A percentile compares a stretch with the other conserved stretches of the same genome.
Evolutionary conservation across 2,888 invertebrate species (phyloP).

Genomic region (Dynastes grantii): DNA sequence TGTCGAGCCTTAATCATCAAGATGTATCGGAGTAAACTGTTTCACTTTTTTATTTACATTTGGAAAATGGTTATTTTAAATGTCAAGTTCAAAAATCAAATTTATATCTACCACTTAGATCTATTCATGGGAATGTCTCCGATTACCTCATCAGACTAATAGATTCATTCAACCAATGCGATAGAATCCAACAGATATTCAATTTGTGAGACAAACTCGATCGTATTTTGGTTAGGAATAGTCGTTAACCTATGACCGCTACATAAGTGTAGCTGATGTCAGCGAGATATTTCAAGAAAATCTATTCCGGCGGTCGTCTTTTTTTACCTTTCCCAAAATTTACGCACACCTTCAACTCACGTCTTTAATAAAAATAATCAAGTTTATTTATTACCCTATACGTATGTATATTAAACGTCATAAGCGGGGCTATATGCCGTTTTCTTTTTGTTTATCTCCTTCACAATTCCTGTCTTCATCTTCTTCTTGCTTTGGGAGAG

Average conservation of each 20-base stretch:
- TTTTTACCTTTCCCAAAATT: conserved; percentile 8
- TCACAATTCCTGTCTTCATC: neutral
- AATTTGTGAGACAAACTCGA: too few relatives aligned
- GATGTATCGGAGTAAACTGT: too few relatives aligned
- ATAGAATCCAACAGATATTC: too few relatives aligned
- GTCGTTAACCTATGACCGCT: neutral
- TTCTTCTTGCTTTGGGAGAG: neutral
- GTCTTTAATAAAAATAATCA: conserved; percentile 30
- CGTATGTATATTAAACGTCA: conserved; percentile 25
- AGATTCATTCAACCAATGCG: too few relatives aligned
- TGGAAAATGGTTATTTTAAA: too few relatives aligned
- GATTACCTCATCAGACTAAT: too few relatives aligned
- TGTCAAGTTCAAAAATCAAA: too few relatives aligned
- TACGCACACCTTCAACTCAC: conserved; percentile 24
- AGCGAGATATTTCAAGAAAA: conserved; percentile 25
- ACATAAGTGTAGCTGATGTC: neutral
- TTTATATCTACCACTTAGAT: too few relatives aligned
- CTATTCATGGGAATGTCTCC: too few relatives aligned
- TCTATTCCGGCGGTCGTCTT: neutral
- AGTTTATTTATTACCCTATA: conserved; percentile 30
- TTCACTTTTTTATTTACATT: too few relatives aligned
- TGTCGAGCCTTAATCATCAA: too few relatives aligned
- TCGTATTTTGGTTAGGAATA: too few relatives aligned
- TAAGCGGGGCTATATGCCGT: conserved; percentile 3
- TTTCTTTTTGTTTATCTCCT: neutral